Base-by-base conservation (phyloP, 2,888 invertebrate genomes). In the Microplitis manilae region DNA sequence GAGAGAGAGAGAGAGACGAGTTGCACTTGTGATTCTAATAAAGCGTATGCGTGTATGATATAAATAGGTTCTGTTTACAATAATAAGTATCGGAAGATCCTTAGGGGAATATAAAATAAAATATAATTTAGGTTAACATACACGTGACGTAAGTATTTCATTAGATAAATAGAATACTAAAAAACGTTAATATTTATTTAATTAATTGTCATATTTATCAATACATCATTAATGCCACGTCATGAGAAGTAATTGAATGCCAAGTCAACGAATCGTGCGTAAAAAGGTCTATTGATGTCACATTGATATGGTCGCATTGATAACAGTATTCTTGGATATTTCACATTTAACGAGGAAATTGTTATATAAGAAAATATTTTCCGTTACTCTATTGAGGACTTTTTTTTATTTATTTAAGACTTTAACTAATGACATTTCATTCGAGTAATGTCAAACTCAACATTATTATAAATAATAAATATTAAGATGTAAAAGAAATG, bases 31-130 rank as follows among this genome's bases (percentile, higher is more conserved):
- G 59, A 59, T 59, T 59, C n/a, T 59, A 59, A 59, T 59, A 59
- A 59, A 59, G n/a, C 59, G 6, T n/a, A 59, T n/a, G 59, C 13
- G 59, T 59, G 59, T n/a, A 59, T 13, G 59, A 59, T 59, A 59
- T 59, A 74, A 68, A 17, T 74, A 39, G 60, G 30, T 68, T 60
- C 9, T 75, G 20, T 15, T 15, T 17, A 1, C 30, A 30, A 50
- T 40, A 1, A 20, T 8, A 64, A 65, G n/a, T 59, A 59, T 59
- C 59, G 59, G n/a, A 59, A n/a, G 59, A 13, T 59, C n/a, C 59
- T 59, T 30, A 30, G 30, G 30, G 30, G 4, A 30, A 30, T 30
- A 30, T 30, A 30, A 30, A 30, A 30, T 30, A 30, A 30, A 30
- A 30, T 30, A 59, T 9, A 59, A n/a, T 59, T 13, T 59, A 2